Conservation (phyloP, 2,113 vertebrate genomes). For the Cyanoderma ruficeps region DNA sequence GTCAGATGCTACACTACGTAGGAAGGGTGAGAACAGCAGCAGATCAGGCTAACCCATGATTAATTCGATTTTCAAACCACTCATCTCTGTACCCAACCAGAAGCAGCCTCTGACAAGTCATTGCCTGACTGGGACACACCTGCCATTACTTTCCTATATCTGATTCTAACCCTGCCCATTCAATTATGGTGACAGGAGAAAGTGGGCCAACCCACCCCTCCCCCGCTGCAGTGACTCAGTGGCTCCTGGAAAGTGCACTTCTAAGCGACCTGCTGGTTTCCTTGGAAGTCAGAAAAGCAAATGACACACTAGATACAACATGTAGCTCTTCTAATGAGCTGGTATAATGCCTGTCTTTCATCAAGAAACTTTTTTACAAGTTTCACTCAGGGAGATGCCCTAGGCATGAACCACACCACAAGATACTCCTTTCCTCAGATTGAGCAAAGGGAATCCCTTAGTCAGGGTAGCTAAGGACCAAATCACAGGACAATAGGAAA, state of each 20-base stretch:
- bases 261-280: rapidly evolving
- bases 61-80: neutral
- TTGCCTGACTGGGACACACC: slow-evolving; percentile 13
- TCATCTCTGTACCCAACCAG: neutral
- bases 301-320: neutral
- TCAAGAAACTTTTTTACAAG: neutral
- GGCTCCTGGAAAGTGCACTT: neutral
- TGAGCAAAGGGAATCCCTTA: neutral
- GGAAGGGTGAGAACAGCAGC: neutral
- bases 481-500: neutral
- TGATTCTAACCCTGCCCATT: neutral
- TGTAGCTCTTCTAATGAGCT: neutral
- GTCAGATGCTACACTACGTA: slow-evolving; percentile 14
- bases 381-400: neutral
- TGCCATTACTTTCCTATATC: neutral
- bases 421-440: neutral
- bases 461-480: neutral
- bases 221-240: neutral
- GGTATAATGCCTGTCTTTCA: neutral
- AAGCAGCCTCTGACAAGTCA: slow-evolving; percentile 34
- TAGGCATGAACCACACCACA: neutral
- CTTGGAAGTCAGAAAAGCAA: neutral
- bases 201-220: neutral
- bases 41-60: neutral
- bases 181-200: neutral